Base-by-base conservation (phyloP, 2,888 invertebrate species). In the Deilephila elpenor region DNA sequence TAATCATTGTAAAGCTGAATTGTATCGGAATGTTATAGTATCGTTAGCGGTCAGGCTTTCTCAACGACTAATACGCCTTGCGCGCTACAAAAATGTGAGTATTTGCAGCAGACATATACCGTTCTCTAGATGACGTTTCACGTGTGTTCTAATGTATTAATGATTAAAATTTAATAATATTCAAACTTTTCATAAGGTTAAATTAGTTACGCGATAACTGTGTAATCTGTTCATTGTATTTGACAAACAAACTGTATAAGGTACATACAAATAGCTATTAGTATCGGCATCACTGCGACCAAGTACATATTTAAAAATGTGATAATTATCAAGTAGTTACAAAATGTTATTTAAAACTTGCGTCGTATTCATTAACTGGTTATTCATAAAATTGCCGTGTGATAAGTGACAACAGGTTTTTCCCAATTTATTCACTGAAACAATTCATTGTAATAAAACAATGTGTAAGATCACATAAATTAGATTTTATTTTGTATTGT, bases 41-140 rank as follows among this genome's bases (percentile, higher is more conserved):
- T 67, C n/a, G 44, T 25, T 67, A 82, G 25, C 25, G 25, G 20
- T 51, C 17, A 6, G 3, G 17, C 25, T 51, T 25, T 25, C 14
- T 67, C 25, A 20, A 25, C 67, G 67, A 67, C 44, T 25, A 20
- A 25, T 25, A 51, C 67, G 67, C 67, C 25, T 51, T 51, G 67
- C 14, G 67, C 67, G 67, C 29, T 37, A 17, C 25, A 56, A 44
- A 67, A 64, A 59, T 83, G 87, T 86, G 78, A 82, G 80, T 80
- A 80, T 73, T 17, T 73, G 73, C 67, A 59, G 74, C 70, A 81
- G 83, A 78, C 85, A 82, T 81, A 83, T 81, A 78, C 78, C 74
- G 78, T 83, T 83, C 80, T 77, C 77, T 73, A 74, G 85, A 83
- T 90, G 90, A 90, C 90, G 89, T 90, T 86, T 83, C 83, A 82